Conservation (phyloP, 2,113 vertebrate genomes). For the Polypterus senegalus region DNA sequence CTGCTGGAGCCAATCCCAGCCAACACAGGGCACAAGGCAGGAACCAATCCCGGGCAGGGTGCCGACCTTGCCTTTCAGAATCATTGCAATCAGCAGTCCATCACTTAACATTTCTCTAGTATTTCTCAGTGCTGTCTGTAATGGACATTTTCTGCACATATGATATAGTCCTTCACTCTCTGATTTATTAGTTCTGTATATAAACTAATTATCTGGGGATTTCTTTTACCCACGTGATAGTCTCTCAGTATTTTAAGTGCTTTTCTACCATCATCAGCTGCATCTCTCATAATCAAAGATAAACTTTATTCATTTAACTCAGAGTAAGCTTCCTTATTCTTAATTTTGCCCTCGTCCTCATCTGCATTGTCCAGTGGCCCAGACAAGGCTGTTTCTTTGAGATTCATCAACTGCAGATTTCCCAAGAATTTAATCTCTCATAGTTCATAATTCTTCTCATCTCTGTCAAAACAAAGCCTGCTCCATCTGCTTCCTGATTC, state of each 20-base stretch:
- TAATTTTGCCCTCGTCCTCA: background rate
- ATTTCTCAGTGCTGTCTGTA: too few species aligned
- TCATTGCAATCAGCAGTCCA: too few species aligned
- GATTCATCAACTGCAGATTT: slow-evolving; percentile 1
- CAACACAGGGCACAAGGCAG: too few species aligned
- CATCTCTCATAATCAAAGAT: slow-evolving; percentile 8
- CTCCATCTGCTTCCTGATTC: slow-evolving; percentile 1
- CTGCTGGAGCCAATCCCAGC: too few species aligned
- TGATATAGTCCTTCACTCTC: too few species aligned
- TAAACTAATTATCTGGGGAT: too few species aligned
- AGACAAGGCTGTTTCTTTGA: slow-evolving; percentile 7
- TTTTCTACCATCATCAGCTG: slow-evolving; percentile 11
- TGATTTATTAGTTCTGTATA: too few species aligned
- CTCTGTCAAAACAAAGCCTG: background rate
- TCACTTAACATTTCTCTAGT: too few species aligned
- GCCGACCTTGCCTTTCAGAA: too few species aligned
- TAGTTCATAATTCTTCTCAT: slow-evolving; percentile 3
- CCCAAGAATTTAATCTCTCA: slow-evolving; percentile 10
- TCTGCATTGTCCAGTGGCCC: background rate
- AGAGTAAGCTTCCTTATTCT: slow-evolving; percentile 10
- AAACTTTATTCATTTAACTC: slow-evolving; percentile 10
- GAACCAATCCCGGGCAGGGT: too few species aligned
- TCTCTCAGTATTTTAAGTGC: slow-evolving; percentile 10
- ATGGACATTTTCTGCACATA: too few species aligned
- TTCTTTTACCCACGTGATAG: too few species aligned